Evolutionary conservation across 2,888 invertebrate species (phyloP), one percentile per base, ranked within the genome.

Genomic region (Mythimna lalbum): DNA sequence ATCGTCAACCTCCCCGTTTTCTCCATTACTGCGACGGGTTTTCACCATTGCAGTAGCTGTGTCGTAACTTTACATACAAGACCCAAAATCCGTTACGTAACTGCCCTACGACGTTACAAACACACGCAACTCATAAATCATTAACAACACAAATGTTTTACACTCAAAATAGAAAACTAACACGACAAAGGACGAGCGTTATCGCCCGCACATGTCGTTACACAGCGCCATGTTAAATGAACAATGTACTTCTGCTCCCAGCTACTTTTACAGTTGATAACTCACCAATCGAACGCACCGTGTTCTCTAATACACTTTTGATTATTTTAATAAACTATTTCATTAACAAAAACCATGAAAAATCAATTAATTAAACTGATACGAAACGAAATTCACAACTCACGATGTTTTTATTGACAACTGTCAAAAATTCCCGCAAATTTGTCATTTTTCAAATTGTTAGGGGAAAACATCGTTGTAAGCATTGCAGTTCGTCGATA

Each of bases 11-110:
- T 96, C 96, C 89, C 95, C 96, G 86, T 95, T 95, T 90, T 95
- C 96, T 90, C 95, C 95, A 87, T 95, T 95, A 93, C 96, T 96
- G 89, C 96, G 96, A 87, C 96, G 95, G 90, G 96, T 96, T 95
- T 96, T 96, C 94, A 96, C 96, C 96, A 96, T 96, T 90, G 93
- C 93, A 90, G 90, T 89, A 87, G 85, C 82, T 85, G 89, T 89
- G 88, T 87, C 91, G 90, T 91, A 90, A 90, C 88, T 89, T 90
- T 89, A 92, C 92, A 91, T 90, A 87, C 84, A 90, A 90, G 80
- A 90, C 87, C 86, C 86, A 87, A 87, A 90, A 88, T 87, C 83
- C 84, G 89, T 93, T 92, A 92, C 90, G 86, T 92, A 93, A 92
- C 84, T 88, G 81, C 86, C 83, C 80, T 87, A 87, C 82, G 87